These are phyloP conservation scores for Parambassis ranga DNA, from an alignment of 2,797 vertebrate genomes.

Conservation along the genomic window DNA sequence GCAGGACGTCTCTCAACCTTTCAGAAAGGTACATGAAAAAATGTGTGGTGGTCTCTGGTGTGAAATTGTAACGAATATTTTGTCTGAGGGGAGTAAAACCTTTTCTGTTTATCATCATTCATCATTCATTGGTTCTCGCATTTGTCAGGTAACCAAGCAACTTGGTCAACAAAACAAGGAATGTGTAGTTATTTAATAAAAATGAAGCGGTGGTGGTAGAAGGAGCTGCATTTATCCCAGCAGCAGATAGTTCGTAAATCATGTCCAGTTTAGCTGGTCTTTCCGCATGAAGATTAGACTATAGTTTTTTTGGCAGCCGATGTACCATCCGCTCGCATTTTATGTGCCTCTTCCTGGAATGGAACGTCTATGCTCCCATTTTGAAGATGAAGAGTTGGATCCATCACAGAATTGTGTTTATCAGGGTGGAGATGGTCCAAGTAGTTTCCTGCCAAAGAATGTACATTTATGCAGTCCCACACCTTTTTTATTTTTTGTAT, in stretches of 20 bases:
- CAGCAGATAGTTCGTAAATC: neutral
- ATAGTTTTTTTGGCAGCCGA: constrained; percentile 10
- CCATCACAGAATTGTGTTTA: constrained; percentile 8
- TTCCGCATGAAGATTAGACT: constrained; percentile 5
- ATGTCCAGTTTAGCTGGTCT: neutral
- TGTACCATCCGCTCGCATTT: constrained; percentile 2
- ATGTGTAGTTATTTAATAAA: neutral
- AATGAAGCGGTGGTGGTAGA: neutral
- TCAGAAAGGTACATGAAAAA: constrained; percentile 80
- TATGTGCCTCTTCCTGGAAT: neutral
- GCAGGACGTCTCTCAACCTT: constrained; percentile 82
- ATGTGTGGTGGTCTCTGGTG: neutral
- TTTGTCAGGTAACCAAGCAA: neutral
- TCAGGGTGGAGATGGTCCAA: constrained; percentile 13
- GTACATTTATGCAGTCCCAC: neutral
- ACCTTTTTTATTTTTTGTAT: constrained; percentile 2
- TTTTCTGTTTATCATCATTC: neutral
- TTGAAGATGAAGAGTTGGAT: constrained; percentile 15
- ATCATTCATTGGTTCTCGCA: neutral
- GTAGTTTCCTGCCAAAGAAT: constrained; percentile 22
- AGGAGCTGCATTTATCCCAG: neutral
- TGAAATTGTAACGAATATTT: neutral
- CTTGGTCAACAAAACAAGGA: neutral
- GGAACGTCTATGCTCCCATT: constrained; percentile 25
- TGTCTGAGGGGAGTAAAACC: neutral